phyloP scores from a whole-genome alignment of 2,888 invertebrate genomes.

The Brachyopa scutellaris region DNA sequence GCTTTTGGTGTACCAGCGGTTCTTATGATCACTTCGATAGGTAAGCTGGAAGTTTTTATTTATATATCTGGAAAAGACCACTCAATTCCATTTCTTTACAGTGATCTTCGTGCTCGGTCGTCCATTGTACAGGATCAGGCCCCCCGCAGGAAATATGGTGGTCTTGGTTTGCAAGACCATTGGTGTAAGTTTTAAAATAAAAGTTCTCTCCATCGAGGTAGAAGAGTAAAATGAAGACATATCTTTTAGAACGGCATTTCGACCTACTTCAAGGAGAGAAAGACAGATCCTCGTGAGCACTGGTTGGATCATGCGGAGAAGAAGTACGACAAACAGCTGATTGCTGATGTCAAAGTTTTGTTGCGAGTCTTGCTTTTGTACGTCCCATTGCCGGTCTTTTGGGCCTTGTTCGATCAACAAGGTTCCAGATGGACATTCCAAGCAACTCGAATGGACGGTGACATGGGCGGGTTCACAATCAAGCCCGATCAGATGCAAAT shows the following conservation, averaged over 20 bases:
- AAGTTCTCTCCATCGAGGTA: no score
- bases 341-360: slow-evolving; percentile 90
- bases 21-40: slow-evolving; percentile 87
- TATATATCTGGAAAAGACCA: neutral
- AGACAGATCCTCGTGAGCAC: slow-evolving; percentile 85
- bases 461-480: slow-evolving; percentile 87
- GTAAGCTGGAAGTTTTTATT: slow-evolving; percentile 82
- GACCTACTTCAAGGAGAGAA: slow-evolving; percentile 79
- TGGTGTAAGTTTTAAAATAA: slow-evolving; percentile 84
- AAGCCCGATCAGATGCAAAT: slow-evolving; percentile 98
- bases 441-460: slow-evolving; percentile 93
- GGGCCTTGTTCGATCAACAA: slow-evolving; percentile 97
- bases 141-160: slow-evolving; percentile 88
- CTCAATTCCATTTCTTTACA: slow-evolving; percentile 80
- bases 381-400: slow-evolving; percentile 94
- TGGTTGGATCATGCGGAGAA: slow-evolving; percentile 94
- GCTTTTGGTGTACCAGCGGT: slow-evolving; percentile 91
- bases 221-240: no score
- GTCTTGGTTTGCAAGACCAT: slow-evolving; percentile 86
- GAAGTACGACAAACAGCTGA: slow-evolving; percentile 86
- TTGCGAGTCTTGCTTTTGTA: slow-evolving; percentile 90
- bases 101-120: slow-evolving; percentile 88
- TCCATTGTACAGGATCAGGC: slow-evolving; percentile 85
- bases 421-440: slow-evolving; percentile 97
- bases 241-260: slow-evolving; percentile 83